Base-by-base conservation (phyloP, 2,113 vertebrate species). In the Trachemys scripta region DNA sequence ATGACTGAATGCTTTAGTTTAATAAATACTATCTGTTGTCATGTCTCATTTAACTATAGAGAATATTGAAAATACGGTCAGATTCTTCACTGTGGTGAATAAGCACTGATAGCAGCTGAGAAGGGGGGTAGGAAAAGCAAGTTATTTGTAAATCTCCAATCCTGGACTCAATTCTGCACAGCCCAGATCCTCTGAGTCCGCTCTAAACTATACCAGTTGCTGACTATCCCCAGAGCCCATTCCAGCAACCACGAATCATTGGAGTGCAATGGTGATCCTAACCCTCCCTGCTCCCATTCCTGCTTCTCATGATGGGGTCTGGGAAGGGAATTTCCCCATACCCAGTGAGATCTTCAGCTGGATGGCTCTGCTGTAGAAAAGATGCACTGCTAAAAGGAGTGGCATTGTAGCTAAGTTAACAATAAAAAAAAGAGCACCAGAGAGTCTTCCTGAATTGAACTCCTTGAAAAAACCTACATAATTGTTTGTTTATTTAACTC, bases 231-330 rank as follows among this genome's bases (percentile, higher is more conserved):
- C 42, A 78, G 75, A 10, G 25, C 42, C n/a, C 45, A 78, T 78
- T 76, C 42, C 42, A 78, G 75, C 42, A 78, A 27, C 12, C 6
- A 91, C 50, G 85, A 75, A 50, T 84, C 50, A 59, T 12, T 82
- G 86, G 85, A 91, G 53, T 79, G 16, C 42, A 69, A 50, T 83
- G 90, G 35, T 78, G 42, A 3, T 22, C 29, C 1, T 50, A 78
- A 57, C 88, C 0, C 0, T 59, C 17, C 79, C 38, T 25, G 87
- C 82, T 82, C 42, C 42, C 42, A 29, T 4, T 3, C 25, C 24
- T 13, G 11, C 20, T 25, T 42, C 75, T 78, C 24, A 47, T 8
- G 12, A 20, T 72, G 38, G 11, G 42, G 38, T 45, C 42, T 78
- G 12, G 45, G 3, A 47, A 78, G 75, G 22, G n/a, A n/a, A n/a